phyloP scores from a whole-genome alignment of 2,888 invertebrate species.

The Drosophila macrospina region DNA sequence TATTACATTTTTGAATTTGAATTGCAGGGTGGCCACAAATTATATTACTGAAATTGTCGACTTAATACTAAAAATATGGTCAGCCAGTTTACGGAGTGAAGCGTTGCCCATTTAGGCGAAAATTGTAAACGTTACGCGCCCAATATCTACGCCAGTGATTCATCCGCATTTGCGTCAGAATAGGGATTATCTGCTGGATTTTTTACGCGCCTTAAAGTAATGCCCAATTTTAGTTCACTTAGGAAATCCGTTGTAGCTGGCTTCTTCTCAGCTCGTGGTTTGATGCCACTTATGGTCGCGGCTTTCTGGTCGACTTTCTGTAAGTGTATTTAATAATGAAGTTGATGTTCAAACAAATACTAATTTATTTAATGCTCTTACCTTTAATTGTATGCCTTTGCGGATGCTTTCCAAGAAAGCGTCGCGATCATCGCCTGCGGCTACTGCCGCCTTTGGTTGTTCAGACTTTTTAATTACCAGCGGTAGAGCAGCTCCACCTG shows the following conservation, averaged over 20 bases:
- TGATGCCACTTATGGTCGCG: conserved; percentile 76
- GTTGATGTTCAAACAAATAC: not conserved
- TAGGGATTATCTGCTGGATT: conserved; percentile 72
- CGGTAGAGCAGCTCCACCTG: conserved; percentile 17
- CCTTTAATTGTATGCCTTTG: conserved; percentile 76
- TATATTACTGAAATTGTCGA: conserved; percentile 1
- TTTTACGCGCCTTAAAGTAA: conserved; percentile 69
- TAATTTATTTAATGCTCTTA: conserved; percentile 14
- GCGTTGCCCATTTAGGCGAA: conserved; percentile 34
- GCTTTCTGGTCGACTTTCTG: conserved; percentile 80
- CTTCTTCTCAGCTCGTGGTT: conserved; percentile 69
- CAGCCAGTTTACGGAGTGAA: not conserved
- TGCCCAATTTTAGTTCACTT: conserved; percentile 75
- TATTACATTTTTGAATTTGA: conserved; percentile 17
- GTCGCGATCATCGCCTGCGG: conserved; percentile 54
- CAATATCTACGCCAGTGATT: conserved; percentile 66
- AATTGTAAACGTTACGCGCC: conserved; percentile 34
- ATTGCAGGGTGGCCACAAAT: conserved; percentile 14
- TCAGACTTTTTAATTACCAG: conserved; percentile 39
- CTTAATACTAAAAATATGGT: conserved; percentile 18
- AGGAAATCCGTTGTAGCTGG: conserved; percentile 72
- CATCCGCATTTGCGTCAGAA: conserved; percentile 61
- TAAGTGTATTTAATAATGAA: conserved; percentile 9
- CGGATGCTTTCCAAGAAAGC: conserved; percentile 80
- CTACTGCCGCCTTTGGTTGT: conserved; percentile 32